Base-by-base conservation (phyloP, 2,113 vertebrate genomes). In the Nyctereutes procyonoides region DNA sequence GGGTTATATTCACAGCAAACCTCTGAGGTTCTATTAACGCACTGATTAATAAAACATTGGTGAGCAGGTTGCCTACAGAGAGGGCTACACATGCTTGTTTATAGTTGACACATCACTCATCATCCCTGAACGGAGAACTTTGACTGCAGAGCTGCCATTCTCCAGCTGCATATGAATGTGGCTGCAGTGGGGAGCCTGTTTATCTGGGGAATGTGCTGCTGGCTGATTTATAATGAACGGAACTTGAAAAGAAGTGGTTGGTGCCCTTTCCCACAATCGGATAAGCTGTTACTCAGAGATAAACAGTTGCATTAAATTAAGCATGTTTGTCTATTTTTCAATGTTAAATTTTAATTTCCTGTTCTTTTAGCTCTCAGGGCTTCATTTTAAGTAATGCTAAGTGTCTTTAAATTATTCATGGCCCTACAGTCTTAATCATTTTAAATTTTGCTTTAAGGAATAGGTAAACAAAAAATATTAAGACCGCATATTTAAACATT, bases 391-490 rank as follows among this genome's bases (percentile, higher is more conserved):
- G 95, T 93, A 98, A 97, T 92, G 73, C 84, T 98, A 98, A 98
- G 48, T 94, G 73, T 98, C 98, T 98, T 89, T 98, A 97, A 99
- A 98, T 98, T 98, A 98, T 98, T 93, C 89, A 98, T 92, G 96
- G 77, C 13, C 53, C 74, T 93, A 79, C 38, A 87, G 56, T 35
- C 95, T 69, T 97, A 97, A 94, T 97, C 95, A 96, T 93, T 96
- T 90, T 77, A 97, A 91, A 97, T 91, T 95, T 58, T 91, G 77
- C 91, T 88, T 95, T 98, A 98, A 97, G 69, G 19, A 96, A 98
- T 97, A 98, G 48, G 71, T 98, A 98, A 98, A 91, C 96, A 97
- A 96, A 90, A 97, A 98, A 98, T 96, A 98, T 94, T 98, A 56
- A 98, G 91, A 30, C 30, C 43, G n/a, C 94, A 4, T 93, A n/a